A percentile compares a stretch with the other conserved stretches of the same genome.
phyloP scores from a whole-genome alignment of 2,888 invertebrate genomes.

The Drosophila lutescens region DNA sequence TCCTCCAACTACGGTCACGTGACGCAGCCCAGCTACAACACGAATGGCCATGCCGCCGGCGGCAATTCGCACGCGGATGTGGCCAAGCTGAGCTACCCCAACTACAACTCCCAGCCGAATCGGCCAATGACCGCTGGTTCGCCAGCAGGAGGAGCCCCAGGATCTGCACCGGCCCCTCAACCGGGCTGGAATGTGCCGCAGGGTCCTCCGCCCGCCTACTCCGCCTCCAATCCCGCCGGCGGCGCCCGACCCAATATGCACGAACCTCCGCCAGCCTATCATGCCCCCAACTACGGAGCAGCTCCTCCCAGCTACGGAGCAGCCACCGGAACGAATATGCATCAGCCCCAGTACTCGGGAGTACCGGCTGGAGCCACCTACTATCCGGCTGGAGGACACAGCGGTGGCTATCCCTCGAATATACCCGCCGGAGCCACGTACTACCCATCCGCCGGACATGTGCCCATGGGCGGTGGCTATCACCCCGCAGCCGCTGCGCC shows the following conservation, averaged over 20 bases:
- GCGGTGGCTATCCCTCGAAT: conserved; percentile 64
- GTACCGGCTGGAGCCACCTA: conserved; percentile 65
- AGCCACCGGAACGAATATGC: conserved; percentile 54
- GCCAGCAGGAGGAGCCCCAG: not conserved
- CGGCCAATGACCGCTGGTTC: conserved; percentile 63
- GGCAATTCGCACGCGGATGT: conserved; percentile 81
- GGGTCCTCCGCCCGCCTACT: conserved; percentile 83
- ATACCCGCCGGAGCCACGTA: conserved; percentile 66
- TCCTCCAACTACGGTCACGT: conserved; percentile 74
- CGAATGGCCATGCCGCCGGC: conserved; percentile 51
- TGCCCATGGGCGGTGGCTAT: conserved; percentile 50
- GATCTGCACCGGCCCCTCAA: conserved; percentile 53
- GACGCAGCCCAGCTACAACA: conserved; percentile 78
- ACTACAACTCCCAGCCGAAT: conserved; percentile 83
- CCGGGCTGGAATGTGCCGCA: conserved; percentile 84
- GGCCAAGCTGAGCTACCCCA: conserved; percentile 82
- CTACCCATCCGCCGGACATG: conserved; percentile 61
- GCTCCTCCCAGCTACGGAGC: conserved; percentile 62
- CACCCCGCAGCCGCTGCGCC: conserved; percentile 73
- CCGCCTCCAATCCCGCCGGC: conserved; percentile 78
- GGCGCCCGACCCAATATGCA: conserved; percentile 81
- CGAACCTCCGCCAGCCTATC: conserved; percentile 81
- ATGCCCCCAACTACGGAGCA: conserved; percentile 72
- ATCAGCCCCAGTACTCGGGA: conserved; percentile 67
- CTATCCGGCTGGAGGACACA: conserved; percentile 55